Evolutionary conservation across 2,113 vertebrate genomes (phyloP).

Genomic region (Suricata suricatta): DNA sequence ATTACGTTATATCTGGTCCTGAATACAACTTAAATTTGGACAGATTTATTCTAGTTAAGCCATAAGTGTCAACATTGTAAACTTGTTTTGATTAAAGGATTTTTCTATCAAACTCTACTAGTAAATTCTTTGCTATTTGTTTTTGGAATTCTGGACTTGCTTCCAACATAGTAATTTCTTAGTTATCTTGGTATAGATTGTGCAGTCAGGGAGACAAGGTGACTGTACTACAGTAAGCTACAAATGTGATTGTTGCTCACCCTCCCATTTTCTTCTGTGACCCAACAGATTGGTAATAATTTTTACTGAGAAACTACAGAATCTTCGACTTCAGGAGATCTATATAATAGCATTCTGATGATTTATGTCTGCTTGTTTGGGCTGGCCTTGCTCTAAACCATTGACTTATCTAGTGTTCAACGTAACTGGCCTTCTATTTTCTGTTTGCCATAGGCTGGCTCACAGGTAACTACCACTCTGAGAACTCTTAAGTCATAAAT

Average conservation of each 20-base stretch:
- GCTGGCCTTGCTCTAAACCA: neutral
- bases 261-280: neutral
- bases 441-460: neutral
- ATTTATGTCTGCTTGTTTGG: neutral
- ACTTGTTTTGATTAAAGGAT: constrained; percentile 78
- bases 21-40: constrained; percentile 61
- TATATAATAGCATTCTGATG: neutral
- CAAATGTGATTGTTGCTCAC: neutral
- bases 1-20: constrained; percentile 47
- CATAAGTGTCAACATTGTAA: constrained; percentile 73
- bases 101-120: constrained; percentile 73
- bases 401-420: neutral
- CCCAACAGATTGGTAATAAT: neutral
- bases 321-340: neutral
- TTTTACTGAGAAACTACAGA: neutral
- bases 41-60: constrained; percentile 75
- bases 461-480: neutral
- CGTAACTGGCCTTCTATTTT: neutral
- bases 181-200: neutral
- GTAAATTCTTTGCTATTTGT: constrained; percentile 58
- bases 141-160: neutral
- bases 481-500: neutral
- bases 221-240: neutral
- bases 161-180: constrained; percentile 6
- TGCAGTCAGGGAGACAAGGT: neutral